Conservation (phyloP, 2,888 invertebrate species). For the Acholoe squamosa region DNA sequence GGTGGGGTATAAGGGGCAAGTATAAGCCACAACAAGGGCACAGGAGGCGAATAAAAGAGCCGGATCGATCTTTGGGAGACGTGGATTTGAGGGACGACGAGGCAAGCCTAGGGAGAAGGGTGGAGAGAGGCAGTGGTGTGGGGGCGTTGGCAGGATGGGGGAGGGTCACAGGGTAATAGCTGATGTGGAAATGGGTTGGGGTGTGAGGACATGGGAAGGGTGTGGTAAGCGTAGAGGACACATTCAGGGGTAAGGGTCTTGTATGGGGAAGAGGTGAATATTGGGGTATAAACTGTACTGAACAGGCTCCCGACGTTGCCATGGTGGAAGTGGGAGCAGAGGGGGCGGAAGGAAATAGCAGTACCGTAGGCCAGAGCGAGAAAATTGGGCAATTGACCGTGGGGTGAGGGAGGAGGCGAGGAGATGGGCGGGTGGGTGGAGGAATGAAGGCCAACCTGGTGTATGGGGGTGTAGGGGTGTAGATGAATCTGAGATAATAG, state of each 20-base stretch:
- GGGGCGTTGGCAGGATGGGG: neutral
- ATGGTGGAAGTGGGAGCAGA: neutral
- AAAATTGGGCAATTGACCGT: neutral
- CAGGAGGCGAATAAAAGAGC: constrained; percentile 22
- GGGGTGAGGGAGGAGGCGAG: neutral
- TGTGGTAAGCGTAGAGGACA: neutral
- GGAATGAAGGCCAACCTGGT: neutral
- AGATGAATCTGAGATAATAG: neutral
- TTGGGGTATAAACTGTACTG: neutral
- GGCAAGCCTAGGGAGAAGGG: neutral
- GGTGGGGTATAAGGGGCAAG: neutral
- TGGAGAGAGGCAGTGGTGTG: neutral
- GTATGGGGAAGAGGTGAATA: neutral
- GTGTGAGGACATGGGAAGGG: neutral
- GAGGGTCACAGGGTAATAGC: constrained; percentile 26
- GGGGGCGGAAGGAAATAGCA: neutral
- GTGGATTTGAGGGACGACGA: neutral
- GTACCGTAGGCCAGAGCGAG: neutral
- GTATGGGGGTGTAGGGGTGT: neutral
- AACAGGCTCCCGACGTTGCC: neutral
- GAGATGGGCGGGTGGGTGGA: neutral
- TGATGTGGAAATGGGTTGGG: neutral
- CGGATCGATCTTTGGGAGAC: neutral
- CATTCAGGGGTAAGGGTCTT: neutral
- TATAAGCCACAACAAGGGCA: constrained; percentile 3